Evolutionary conservation across 2,113 vertebrate genomes (phyloP).

Genomic region (Pimephales promelas): DNA sequence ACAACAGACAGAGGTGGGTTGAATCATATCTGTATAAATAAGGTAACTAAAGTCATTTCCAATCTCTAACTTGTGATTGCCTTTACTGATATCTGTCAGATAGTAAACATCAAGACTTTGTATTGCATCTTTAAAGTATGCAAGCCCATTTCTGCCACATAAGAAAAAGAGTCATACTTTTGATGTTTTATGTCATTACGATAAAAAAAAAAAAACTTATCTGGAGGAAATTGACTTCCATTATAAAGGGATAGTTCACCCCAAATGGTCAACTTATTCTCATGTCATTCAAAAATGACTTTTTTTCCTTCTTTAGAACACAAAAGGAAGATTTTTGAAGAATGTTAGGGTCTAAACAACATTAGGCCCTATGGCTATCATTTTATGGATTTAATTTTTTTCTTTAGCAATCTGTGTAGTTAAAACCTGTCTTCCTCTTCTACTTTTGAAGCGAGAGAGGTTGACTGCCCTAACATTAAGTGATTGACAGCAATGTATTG

Average conservation of each 20-base stretch:
- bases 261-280: too few species aligned
- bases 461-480: neutral
- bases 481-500: neutral
- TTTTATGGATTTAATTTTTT: neutral
- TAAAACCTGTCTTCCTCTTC: neutral
- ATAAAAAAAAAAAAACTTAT: too few species aligned
- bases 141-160: too few species aligned
- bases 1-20: neutral
- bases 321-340: too few species aligned
- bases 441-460: neutral
- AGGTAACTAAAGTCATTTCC: neutral
- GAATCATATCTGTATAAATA: neutral
- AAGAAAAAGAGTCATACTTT: too few species aligned
- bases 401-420: neutral
- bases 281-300: too few species aligned
- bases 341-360: too few species aligned
- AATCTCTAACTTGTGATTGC: neutral
- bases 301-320: too few species aligned
- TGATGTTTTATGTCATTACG: too few species aligned
- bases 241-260: too few species aligned
- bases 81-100: neutral
- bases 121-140: neutral
- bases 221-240: too few species aligned
- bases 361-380: too few species aligned
- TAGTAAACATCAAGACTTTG: neutral